These are phyloP conservation scores for Champsocephalus gunnari DNA, from an alignment of 2,797 vertebrate species.

Conservation along the genomic window DNA sequence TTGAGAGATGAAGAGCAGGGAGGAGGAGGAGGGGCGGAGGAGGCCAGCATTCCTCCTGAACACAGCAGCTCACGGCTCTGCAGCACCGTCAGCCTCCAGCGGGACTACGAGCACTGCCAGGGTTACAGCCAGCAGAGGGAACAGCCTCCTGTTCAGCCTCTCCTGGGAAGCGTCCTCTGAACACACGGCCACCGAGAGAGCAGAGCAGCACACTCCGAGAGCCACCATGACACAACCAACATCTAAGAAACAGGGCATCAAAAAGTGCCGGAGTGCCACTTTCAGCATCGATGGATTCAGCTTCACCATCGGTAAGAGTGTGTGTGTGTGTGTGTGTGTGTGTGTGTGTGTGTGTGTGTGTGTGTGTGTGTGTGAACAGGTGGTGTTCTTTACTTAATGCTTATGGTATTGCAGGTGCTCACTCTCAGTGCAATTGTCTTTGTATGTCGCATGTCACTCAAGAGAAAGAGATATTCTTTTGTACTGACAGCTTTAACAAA, in stretches of 20 bases:
- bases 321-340: background rate
- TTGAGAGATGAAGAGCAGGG: conserved; percentile 34
- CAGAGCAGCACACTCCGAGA: conserved; percentile 4
- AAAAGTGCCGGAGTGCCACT: conserved; percentile 93
- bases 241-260: conserved; percentile 91
- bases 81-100: conserved; percentile 22
- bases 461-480: background rate
- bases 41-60: conserved; percentile 26
- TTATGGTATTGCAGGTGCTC: conserved; percentile 10
- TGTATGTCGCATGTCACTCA: background rate
- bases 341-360: too few species aligned
- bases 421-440: background rate
- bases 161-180: conserved; percentile 37
- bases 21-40: background rate
- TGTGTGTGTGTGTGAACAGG: conserved; percentile 3
- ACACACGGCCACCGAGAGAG: conserved; percentile 20
- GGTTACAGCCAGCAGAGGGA: conserved; percentile 48
- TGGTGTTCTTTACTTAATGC: conserved; percentile 25
- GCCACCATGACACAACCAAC: conserved; percentile 85
- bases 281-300: conserved; percentile 96
- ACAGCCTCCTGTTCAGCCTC: conserved; percentile 22
- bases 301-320: conserved; percentile 94
- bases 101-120: conserved; percentile 41
- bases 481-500: background rate
- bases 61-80: background rate